Evolutionary conservation across 2,888 invertebrate species (phyloP).

Genomic region (Lochmaea capreae): DNA sequence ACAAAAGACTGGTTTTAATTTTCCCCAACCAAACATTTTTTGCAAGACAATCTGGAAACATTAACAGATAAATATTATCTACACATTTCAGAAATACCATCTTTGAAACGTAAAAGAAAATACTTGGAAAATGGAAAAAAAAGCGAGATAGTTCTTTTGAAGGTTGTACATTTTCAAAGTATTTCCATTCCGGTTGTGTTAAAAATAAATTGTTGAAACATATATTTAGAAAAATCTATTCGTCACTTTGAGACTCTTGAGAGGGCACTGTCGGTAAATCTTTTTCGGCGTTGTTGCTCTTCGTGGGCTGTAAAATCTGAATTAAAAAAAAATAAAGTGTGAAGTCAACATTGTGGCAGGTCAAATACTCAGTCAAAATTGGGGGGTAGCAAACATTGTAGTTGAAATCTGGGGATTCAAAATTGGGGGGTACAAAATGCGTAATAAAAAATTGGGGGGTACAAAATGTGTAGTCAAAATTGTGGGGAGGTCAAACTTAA

Average conservation of each 20-base stretch:
- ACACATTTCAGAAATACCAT: conserved; percentile 18
- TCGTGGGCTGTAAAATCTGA: conserved; percentile 72
- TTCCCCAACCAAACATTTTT: background rate
- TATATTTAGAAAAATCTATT: conserved; percentile 20
- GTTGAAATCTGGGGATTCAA: too few relatives aligned
- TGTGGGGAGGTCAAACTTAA: too few relatives aligned
- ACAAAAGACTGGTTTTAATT: background rate
- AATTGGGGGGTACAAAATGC: too few relatives aligned
- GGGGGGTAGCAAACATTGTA: too few relatives aligned
- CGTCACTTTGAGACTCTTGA: conserved; percentile 36
- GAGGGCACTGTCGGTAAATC: conserved; percentile 60
- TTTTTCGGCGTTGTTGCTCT: conserved; percentile 46
- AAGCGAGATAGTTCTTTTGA: background rate
- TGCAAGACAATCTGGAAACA: conserved; percentile 22
- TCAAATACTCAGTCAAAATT: too few relatives aligned
- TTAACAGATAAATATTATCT: conserved; percentile 20
- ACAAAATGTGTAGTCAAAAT: too few relatives aligned
- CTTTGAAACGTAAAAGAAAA: conserved; percentile 7
- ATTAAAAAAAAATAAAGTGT: background rate
- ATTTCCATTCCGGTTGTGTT: background rate
- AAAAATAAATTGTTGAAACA: conserved; percentile 16
- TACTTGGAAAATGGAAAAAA: conserved; percentile 6
- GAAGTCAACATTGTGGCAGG: too few relatives aligned
- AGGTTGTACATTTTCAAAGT: background rate
- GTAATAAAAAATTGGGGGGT: too few relatives aligned